Evolutionary conservation across 2,888 invertebrate genomes (phyloP).

Genomic region (Drosophila bunnanda): DNA sequence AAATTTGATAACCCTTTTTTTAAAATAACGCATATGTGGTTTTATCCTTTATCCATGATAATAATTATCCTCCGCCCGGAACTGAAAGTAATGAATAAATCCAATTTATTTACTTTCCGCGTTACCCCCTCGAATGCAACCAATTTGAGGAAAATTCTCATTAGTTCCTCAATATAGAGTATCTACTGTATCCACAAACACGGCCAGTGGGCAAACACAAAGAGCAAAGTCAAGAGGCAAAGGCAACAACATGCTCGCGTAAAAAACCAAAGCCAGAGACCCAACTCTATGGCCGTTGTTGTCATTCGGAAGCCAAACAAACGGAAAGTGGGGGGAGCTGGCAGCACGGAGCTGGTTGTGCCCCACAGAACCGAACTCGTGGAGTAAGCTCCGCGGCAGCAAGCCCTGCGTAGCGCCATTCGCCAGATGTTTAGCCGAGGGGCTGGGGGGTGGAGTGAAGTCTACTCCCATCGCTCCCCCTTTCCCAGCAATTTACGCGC

Average conservation of each 20-base stretch:
- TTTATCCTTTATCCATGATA: too few relatives aligned
- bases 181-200: conserved; percentile 10
- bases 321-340: conserved; percentile 31
- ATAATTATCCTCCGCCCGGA: too few relatives aligned
- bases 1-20: too few relatives aligned
- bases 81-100: background rate
- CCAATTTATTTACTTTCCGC: too few relatives aligned
- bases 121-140: background rate
- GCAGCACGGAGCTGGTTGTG: conserved; percentile 23
- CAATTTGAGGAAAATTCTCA: background rate
- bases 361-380: conserved; percentile 26
- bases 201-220: conserved; percentile 60
- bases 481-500: conserved; percentile 12
- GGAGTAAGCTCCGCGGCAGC: conserved; percentile 10
- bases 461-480: background rate
- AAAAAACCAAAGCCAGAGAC: conserved; percentile 58
- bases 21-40: too few relatives aligned
- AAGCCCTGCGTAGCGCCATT: conserved; percentile 28
- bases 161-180: background rate
- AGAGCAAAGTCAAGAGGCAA: conserved; percentile 54
- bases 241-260: conserved; percentile 16
- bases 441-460: background rate
- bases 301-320: conserved; percentile 71
- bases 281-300: conserved; percentile 33
- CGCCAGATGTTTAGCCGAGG: conserved; percentile 28